These are phyloP conservation scores for Falcunculus frontatus DNA, from an alignment of 2,113 vertebrate species.

Conservation along the genomic window DNA sequence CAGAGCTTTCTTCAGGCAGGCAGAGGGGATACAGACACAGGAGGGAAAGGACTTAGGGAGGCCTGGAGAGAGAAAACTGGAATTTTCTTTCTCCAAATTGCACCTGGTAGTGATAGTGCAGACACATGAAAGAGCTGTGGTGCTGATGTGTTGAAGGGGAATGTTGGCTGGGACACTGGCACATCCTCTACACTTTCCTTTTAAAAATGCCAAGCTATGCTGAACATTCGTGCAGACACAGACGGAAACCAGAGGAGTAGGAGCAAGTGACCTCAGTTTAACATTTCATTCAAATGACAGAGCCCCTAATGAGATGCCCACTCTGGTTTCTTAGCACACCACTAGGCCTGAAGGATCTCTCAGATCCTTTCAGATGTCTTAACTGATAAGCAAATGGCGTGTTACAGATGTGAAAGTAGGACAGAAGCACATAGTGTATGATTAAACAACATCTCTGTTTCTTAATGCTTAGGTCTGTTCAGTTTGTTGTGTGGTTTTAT, in stretches of 20 bases:
- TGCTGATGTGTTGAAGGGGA: neutral
- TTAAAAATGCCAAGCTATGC: neutral
- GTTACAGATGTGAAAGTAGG: neutral
- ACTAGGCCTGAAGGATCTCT: neutral
- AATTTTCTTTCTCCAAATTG: neutral
- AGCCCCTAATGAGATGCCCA: neutral
- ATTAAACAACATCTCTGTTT: neutral
- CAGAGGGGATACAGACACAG: neutral
- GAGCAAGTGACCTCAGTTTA: constrained; percentile 16
- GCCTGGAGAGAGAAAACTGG: neutral
- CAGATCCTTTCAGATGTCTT: neutral
- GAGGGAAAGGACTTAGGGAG: neutral
- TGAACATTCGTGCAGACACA: neutral
- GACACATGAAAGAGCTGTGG: neutral
- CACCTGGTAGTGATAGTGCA: neutral
- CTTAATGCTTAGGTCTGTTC: neutral
- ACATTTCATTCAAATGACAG: neutral
- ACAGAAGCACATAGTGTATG: neutral
- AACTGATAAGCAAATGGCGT: neutral
- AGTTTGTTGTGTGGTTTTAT: neutral
- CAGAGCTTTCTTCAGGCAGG: neutral
- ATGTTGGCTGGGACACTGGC: neutral
- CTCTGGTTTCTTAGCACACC: neutral
- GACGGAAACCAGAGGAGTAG: neutral
- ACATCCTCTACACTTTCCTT: neutral